These are phyloP conservation scores for Cottus gobio DNA, from an alignment of 2,113 vertebrate genomes.

Conservation along the genomic window DNA sequence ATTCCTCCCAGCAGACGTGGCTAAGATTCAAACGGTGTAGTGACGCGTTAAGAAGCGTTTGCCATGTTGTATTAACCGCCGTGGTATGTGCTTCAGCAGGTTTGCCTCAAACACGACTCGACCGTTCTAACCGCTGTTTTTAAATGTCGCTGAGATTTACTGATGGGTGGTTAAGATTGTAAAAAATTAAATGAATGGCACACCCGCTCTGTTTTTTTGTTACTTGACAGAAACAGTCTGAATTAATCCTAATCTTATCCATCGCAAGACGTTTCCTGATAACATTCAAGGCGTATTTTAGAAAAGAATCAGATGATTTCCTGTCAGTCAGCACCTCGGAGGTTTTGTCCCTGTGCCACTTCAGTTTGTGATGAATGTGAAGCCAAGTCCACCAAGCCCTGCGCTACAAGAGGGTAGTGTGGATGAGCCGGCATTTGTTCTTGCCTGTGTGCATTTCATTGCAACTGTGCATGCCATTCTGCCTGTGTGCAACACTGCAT, in stretches of 20 bases:
- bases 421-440: neutral
- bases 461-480: conserved; percentile 15
- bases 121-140: neutral
- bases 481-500: conserved; percentile 20
- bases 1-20: conserved; percentile 1
- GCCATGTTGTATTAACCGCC: neutral
- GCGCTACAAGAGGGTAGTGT: neutral
- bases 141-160: neutral
- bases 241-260: neutral
- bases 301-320: neutral
- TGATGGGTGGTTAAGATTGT: neutral
- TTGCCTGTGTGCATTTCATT: neutral
- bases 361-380: neutral
- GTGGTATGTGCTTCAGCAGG: neutral
- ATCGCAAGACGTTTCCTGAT: neutral
- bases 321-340: neutral
- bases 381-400: neutral
- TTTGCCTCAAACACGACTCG: neutral
- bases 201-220: neutral
- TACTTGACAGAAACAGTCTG: neutral
- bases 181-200: neutral
- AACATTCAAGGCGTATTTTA: neutral
- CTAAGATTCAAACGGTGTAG: conserved; percentile 10
- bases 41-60: neutral
- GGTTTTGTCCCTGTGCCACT: neutral